Percentiles rank a stretch among this genome's conserved stretches.
Conservation (phyloP, 2,888 invertebrate species). For the Dynastes grantii region DNA sequence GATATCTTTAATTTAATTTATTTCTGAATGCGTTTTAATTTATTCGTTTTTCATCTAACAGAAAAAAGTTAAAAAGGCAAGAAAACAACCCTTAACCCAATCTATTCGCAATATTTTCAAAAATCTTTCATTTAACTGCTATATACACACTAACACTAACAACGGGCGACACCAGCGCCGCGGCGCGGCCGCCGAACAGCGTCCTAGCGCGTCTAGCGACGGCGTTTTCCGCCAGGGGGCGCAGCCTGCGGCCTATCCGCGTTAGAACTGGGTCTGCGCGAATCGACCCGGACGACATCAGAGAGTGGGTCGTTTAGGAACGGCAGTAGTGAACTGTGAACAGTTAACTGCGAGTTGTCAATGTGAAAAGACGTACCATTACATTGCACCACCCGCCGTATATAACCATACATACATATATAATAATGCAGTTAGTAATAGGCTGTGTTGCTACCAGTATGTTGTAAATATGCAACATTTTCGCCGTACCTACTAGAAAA, state of each 20-base stretch:
- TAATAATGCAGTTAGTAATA: constrained; percentile 1
- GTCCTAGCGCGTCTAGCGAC: constrained; percentile 54
- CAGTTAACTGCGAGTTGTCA: constrained; percentile 64
- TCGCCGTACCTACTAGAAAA: no score
- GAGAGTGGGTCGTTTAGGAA: constrained; percentile 59
- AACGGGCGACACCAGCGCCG: constrained; percentile 9
- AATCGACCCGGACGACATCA: constrained; percentile 64
- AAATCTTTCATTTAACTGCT: neutral
- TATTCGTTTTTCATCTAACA: no score
- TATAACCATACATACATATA: constrained; percentile 1
- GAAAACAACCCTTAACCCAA: no score
- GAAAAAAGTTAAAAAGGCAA: no score
- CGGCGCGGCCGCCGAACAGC: constrained; percentile 27
- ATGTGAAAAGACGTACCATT: constrained; percentile 53
- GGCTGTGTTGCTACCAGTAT: neutral
- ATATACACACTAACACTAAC: no score
- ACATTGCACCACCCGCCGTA: neutral
- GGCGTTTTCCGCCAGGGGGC: constrained; percentile 63
- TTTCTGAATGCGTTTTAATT: no score
- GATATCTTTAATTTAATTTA: no score
- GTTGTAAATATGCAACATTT: neutral
- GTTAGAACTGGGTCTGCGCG: constrained; percentile 61
- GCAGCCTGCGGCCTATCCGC: constrained; percentile 62
- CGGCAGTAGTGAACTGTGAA: constrained; percentile 58
- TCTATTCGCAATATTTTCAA: no score